Base-by-base conservation (phyloP, 2,797 vertebrate species). In the Sylvilagus floridanus region DNA sequence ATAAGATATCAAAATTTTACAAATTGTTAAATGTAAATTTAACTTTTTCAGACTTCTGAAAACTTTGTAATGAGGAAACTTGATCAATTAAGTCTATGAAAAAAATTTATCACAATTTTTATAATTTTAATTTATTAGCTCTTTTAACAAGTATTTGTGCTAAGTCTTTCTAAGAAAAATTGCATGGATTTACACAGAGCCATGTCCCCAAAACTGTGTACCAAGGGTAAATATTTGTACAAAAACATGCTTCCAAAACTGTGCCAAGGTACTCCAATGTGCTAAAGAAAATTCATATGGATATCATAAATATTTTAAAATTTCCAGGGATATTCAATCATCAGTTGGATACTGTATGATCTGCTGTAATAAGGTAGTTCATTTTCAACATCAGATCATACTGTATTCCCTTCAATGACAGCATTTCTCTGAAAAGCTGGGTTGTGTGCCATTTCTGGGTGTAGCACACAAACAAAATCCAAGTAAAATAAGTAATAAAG, bases 81-180 rank as follows among this genome's bases (percentile, higher is more conserved):
- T 52, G 42, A 50, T 60, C 16, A 95, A 84, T n/a, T 37, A 42
- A 88, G 11, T 5, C 32, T 71, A 72, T 76, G 35, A 95, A 87
- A 86, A 82, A 2, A 87, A n/a, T 77, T 68, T 47, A 88, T 62
- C 42, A 72, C 32, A 37, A 37, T 35, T 35, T 35, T 35, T 35
- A 35, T 35, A 81, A 62, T 78, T 68, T 68, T 95, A 95, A 87
- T 86, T 89, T 81, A 91, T 65, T 72, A 86, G 21, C 10, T 86
- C 75, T 83, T 75, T 86, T 16, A 65, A 68, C 65, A 95, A 93
- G 73, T 83, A 69, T 52, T 62, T 92, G 22, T 60, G 88, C 6
- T 10, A 35, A 68, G 78, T 50, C 84, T 84, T 76, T 93, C 4
- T 62, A 79, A 91, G 66, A 69, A 77, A 68, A 82, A 16, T 35